Evolutionary conservation across 1,140 invertebrate genomes (phyloP), one percentile per base, ranked within the genome.

Genomic region (Wasmannia auropunctata): DNA sequence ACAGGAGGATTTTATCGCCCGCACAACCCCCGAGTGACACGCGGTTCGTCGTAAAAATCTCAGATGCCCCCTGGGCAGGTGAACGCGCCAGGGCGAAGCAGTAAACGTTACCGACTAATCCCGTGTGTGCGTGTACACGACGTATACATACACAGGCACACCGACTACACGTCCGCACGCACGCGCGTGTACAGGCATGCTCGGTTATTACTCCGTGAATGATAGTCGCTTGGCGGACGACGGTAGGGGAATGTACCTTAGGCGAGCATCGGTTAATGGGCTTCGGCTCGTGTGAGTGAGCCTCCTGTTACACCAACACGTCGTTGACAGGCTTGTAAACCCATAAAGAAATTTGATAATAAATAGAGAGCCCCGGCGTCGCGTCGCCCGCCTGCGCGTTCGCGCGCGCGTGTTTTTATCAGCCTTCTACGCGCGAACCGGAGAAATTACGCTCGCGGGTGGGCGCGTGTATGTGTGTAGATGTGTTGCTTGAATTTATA

Each of bases 261-360:
- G n/a, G 22, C 43, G 62, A 22, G 46, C 49, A 62, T 51, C 70
- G 70, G 60, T 65, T 86, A 89, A 89, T 86, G 74, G 77, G 54
- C 63, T 65, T 51, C 25, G 49, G 28, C 58, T 75, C 83, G 77
- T 72, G 85, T 76, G 56, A 34, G 74, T 56, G 83, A 40, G 65
- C 60, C 58, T 86, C 65, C 58, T 72, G 85, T 86, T 77, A 72
- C 85, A 84, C 60, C 77, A 79, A 83, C 86, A 75, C 81, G 75
- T 88, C 88, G 92, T 91, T 93, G 92, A 94, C 92, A 92, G 91
- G 87, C 93, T 94, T 93, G 93, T 94, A 94, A 95, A 94, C 90
- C 91, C 93, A 94, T 94, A 95, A 95, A 95, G 93, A 94, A 94
- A 95, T 95, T 94, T 93, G 91, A 94, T 94, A 94, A 94, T 94